These are phyloP conservation scores for Ophion obscuratus DNA, from an alignment of 2,888 invertebrate genomes.

Conservation along the genomic window DNA sequence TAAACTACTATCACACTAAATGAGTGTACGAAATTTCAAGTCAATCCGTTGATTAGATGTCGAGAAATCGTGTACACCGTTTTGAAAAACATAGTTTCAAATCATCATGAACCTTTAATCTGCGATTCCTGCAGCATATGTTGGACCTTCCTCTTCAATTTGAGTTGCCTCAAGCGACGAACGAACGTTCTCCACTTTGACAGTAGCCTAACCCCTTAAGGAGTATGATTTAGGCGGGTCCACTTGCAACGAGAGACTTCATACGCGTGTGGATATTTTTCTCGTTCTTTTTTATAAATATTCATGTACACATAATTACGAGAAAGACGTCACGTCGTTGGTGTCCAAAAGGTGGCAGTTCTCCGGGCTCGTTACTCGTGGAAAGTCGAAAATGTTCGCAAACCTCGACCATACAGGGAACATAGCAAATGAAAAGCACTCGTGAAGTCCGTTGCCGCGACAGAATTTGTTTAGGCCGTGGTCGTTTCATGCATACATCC, in stretches of 20 bases:
- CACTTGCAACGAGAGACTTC: neutral
- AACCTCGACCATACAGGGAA: slow-evolving; percentile 47
- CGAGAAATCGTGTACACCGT: too few species aligned
- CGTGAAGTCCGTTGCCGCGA: slow-evolving; percentile 40
- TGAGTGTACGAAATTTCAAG: too few species aligned
- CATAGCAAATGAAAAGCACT: slow-evolving; percentile 34
- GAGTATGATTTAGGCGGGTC: neutral
- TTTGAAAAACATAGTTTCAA: too few species aligned
- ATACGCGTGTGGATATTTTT: neutral
- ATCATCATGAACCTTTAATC: too few species aligned
- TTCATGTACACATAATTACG: neutral
- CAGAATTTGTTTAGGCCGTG: slow-evolving; percentile 53
- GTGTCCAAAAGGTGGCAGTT: neutral
- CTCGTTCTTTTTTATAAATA: neutral
- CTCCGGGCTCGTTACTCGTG: slow-evolving; percentile 53
- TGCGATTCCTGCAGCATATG: neutral
- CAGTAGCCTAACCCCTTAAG: too few species aligned
- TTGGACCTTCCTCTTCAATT: too few species aligned
- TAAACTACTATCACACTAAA: too few species aligned
- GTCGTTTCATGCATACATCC: slow-evolving; percentile 36
- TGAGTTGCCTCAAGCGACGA: too few species aligned
- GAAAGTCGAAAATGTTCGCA: slow-evolving; percentile 15
- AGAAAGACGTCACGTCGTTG: neutral
- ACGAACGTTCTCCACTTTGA: too few species aligned
- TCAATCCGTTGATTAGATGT: too few species aligned